Conservation (phyloP, 2,888 invertebrate species). For the Apamea crenata region DNA sequence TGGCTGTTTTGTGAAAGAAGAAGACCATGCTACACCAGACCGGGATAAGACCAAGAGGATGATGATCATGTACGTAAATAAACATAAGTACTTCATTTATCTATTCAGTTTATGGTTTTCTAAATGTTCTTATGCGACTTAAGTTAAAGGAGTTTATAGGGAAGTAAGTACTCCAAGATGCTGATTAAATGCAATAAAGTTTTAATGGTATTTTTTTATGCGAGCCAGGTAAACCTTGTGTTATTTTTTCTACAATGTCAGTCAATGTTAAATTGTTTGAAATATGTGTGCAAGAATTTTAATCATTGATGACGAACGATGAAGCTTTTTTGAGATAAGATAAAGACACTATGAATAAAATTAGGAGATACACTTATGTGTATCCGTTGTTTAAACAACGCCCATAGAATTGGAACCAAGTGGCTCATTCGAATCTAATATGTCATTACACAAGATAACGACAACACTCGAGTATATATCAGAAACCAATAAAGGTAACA, state of each 20-base stretch:
- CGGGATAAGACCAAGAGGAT: neutral
- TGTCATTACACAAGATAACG: neutral
- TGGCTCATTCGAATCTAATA: neutral
- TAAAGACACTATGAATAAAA: neutral
- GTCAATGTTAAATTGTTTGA: neutral
- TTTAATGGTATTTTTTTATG: constrained; percentile 13
- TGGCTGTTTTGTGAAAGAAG: neutral
- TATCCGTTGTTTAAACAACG: neutral
- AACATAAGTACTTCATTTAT: neutral
- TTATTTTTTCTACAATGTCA: neutral
- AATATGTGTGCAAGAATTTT: neutral
- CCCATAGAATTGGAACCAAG: neutral
- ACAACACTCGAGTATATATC: neutral
- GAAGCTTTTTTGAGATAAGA: neutral
- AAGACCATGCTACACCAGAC: neutral
- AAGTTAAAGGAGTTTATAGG: neutral
- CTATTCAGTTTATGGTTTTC: neutral
- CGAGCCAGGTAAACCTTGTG: too few relatives aligned
- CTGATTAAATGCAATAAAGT: constrained; percentile 18
- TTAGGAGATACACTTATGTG: neutral
- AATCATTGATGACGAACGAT: neutral
- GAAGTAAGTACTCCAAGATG: constrained; percentile 5
- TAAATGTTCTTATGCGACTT: neutral
- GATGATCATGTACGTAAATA: too few relatives aligned
- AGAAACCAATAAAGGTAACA: constrained; percentile 21